Conservation (phyloP, 2,797 vertebrate species). For the Lepus townsendii region DNA sequence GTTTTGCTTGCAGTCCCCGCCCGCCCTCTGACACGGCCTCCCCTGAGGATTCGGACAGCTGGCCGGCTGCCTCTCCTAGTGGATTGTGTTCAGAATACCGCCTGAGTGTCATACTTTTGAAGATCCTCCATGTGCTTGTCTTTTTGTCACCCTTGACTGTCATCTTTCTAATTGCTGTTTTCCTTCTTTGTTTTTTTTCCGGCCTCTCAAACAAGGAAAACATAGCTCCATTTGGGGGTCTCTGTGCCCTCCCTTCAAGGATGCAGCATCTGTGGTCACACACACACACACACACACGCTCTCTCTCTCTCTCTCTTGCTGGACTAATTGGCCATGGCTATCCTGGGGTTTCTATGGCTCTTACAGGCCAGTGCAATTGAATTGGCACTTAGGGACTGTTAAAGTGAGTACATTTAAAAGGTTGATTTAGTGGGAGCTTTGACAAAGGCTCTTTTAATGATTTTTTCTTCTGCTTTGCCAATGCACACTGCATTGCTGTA, state of each 20-base stretch:
- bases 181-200: background rate
- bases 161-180: background rate
- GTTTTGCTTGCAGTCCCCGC: background rate
- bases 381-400: conserved; percentile 73
- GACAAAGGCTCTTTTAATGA: conserved; percentile 79
- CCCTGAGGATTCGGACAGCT: background rate
- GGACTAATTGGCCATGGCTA: conserved; percentile 69
- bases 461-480: conserved; percentile 59
- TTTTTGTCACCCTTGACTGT: background rate
- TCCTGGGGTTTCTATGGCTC: conserved; percentile 56
- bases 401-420: conserved; percentile 74
- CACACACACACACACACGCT: no score
- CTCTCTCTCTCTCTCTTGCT: background rate
- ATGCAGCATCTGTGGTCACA: conserved; percentile 9
- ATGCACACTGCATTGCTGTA: background rate
- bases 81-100: background rate
- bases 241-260: conserved; percentile 19
- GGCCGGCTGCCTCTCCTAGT: background rate
- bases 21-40: background rate
- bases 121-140: background rate
- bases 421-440: conserved; percentile 74
- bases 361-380: conserved; percentile 70
- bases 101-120: background rate
- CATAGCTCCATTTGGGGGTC: conserved; percentile 10
- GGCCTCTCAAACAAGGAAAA: conserved; percentile 11